A percentile compares a stretch with the other conserved stretches of the same genome.
Conservation (phyloP, 2,888 invertebrate genomes). For the Tillus elongatus region DNA sequence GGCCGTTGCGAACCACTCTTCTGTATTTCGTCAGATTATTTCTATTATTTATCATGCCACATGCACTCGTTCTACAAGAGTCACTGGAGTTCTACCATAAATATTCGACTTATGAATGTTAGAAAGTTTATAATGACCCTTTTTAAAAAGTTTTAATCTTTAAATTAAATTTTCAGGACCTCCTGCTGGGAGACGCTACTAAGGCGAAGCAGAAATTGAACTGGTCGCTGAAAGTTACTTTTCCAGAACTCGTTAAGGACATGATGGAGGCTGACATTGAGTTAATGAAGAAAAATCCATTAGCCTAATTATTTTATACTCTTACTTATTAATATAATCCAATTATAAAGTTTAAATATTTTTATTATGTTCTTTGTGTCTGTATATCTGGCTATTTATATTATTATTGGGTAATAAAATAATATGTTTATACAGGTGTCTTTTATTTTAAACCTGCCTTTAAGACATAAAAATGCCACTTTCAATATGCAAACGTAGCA, state of each 20-base stretch:
- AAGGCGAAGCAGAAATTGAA: slow-evolving; percentile 82
- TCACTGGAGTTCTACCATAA: no score
- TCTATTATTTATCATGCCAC: no score
- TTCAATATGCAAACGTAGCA: no score
- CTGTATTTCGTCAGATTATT: no score
- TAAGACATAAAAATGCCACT: no score
- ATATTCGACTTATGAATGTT: no score
- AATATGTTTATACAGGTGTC: slow-evolving; percentile 2
- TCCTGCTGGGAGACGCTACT: slow-evolving; percentile 83
- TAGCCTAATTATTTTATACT: slow-evolving; percentile 52
- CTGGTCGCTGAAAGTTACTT: slow-evolving; percentile 80
- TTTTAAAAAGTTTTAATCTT: neutral
- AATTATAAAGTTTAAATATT: neutral
- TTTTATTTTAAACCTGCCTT: no score
- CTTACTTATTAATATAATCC: slow-evolving; percentile 2
- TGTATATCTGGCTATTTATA: neutral
- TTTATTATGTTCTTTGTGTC: neutral
- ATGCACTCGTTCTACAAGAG: no score
- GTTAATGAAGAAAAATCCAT: slow-evolving; percentile 85
- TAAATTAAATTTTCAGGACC: slow-evolving; percentile 51
- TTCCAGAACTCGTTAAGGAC: slow-evolving; percentile 76
- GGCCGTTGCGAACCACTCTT: no score
- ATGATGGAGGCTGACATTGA: slow-evolving; percentile 89
- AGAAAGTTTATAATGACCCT: no score
- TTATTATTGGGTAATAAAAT: neutral